Conservation (phyloP, 2,888 invertebrate species). For the Drosophila koepferae region DNA sequence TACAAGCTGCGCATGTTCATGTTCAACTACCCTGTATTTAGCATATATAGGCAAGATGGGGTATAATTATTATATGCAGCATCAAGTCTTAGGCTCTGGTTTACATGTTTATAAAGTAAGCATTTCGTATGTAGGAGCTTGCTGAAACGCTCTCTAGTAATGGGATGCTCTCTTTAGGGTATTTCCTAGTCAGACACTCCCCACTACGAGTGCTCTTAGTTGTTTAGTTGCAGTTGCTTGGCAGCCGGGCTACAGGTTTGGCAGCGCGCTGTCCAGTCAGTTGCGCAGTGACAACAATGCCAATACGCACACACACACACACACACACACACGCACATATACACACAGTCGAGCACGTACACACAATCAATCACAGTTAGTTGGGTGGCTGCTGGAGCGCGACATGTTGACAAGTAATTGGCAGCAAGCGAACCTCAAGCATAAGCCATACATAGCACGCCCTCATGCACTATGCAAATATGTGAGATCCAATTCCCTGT, state of each 20-base stretch:
- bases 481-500: slow-evolving; percentile 20
- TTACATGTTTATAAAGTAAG: no score
- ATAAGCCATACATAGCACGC: slow-evolving; percentile 46
- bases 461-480: slow-evolving; percentile 56
- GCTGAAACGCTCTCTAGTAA: no score
- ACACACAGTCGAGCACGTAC: slow-evolving; percentile 9
- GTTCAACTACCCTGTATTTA: background rate
- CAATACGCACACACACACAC: slow-evolving; percentile 4
- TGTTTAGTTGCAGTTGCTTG: slow-evolving; percentile 24
- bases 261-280: slow-evolving; percentile 21
- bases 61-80: background rate
- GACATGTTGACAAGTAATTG: slow-evolving; percentile 68
- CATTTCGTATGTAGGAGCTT: no score
- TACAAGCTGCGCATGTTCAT: slow-evolving; percentile 3
- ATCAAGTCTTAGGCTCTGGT: background rate
- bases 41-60: background rate
- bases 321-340: background rate
- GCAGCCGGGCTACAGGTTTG: slow-evolving; percentile 22
- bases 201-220: background rate
- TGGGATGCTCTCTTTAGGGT: background rate
- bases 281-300: slow-evolving; percentile 16
- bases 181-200: background rate
- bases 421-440: slow-evolving; percentile 52
- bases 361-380: slow-evolving; percentile 68
- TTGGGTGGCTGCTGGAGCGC: slow-evolving; percentile 54